A percentile compares a stretch with the other conserved stretches of the same genome.
phyloP scores from a whole-genome alignment of 2,797 vertebrate species.

The Peromyscus attwateri region DNA sequence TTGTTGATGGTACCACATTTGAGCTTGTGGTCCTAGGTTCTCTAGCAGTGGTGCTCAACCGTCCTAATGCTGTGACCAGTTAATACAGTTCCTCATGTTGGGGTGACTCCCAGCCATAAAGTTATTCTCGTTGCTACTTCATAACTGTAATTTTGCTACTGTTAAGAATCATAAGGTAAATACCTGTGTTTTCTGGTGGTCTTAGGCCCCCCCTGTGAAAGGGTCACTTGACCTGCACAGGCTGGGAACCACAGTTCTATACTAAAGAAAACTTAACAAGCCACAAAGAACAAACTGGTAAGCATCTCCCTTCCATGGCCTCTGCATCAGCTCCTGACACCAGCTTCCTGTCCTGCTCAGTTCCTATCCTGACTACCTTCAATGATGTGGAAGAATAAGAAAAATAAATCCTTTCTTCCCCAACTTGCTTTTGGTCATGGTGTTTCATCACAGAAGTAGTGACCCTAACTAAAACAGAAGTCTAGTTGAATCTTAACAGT shows the following conservation, averaged over 20 bases:
- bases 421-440: not conserved
- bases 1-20: not conserved
- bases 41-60: too few species aligned
- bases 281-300: not conserved
- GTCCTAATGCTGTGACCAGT: too few species aligned
- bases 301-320: not conserved
- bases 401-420: not conserved
- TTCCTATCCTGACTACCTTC: not conserved
- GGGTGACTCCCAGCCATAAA: too few species aligned
- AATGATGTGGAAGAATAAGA: not conserved
- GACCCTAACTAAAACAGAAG: not conserved
- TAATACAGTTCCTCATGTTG: too few species aligned
- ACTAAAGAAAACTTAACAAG: not conserved
- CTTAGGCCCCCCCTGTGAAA: too few species aligned
- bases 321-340: not conserved
- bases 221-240: too few species aligned
- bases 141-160: too few species aligned
- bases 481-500: not conserved
- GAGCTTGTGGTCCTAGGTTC: not conserved
- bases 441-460: not conserved
- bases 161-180: too few species aligned
- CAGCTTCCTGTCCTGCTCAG: not conserved
- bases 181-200: too few species aligned
- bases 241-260: not conserved
- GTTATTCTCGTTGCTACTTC: too few species aligned